Base-by-base conservation (phyloP, 1,140 invertebrate species). In the Stenopsyche tienmushanensis region DNA sequence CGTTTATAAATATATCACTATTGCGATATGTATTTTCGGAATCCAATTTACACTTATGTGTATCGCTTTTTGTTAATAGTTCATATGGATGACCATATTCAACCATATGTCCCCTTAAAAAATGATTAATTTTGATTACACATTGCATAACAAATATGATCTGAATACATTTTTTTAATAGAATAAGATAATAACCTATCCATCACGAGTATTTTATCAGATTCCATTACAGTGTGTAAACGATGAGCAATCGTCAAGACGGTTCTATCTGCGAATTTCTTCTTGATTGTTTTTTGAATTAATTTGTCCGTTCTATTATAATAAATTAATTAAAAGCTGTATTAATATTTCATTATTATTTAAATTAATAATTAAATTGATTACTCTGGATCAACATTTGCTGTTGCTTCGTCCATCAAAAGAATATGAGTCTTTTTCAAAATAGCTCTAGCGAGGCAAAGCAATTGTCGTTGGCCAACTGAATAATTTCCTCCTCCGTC, bases 381-480 rank as follows among this genome's bases (percentile, higher is more conserved):
- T 77, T 76, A 88, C 78, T 86, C 80, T 0, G 83, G 84, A 75
- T 95, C 93, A 7, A 95, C 90, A 71, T 92, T 91, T 18, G 92
- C 92, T 0, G 92, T 94, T 0, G 93, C 93, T 77, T 95, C 93
- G 75, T 95, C 93, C 54, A 95, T 75, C 9, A 95, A 83, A 2
- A 95, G 77, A 64, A 94, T 84, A 54, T 85, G 86, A 70, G 88
- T 87, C 34, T 88, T 83, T 7, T 84, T 80, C 0, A 94, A 78
- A 18, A 92, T 84, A 0, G 91, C 90, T 49, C 91, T 77, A 0
- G 90, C 90, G 69, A 94, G 76, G 70, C 91, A 93, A 17, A 92
- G 78, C 39, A 93, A 75, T 73, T 93, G 91, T 9, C 90, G 76
- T 74, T 93, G 90, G 0, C 91, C 91, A 45, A 87, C 85, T 50